Conservation (phyloP, 2,113 vertebrate species). For the Boleophthalmus pectinirostris region DNA sequence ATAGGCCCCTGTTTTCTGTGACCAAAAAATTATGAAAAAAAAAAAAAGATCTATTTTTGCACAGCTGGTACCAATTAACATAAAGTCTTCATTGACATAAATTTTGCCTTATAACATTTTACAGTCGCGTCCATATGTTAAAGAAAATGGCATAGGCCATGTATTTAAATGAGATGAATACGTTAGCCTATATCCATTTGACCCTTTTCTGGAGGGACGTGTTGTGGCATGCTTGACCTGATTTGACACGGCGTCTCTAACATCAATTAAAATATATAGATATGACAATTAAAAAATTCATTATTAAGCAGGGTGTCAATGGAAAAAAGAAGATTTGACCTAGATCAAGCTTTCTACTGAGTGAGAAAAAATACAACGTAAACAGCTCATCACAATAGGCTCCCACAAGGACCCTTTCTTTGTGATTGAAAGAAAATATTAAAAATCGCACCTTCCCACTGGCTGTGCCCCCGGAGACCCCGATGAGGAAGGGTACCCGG, state of each 20-base stretch:
- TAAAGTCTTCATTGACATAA: background rate
- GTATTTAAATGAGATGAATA: background rate
- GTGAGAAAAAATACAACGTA: background rate
- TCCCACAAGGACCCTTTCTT: background rate
- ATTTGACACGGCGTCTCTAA: background rate
- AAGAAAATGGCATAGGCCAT: background rate
- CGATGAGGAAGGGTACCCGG: slow-evolving; percentile 89
- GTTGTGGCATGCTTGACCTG: slow-evolving; percentile 1
- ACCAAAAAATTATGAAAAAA: background rate
- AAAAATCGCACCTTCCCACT: slow-evolving; percentile 87
- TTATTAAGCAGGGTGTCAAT: background rate
- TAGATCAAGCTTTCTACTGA: background rate
- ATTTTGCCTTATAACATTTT: background rate
- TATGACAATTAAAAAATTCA: background rate
- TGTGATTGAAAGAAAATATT: background rate
- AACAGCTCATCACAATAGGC: background rate
- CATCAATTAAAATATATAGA: background rate
- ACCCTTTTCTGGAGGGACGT: background rate
- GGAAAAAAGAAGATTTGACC: background rate
- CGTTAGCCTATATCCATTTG: background rate
- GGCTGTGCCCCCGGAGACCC: slow-evolving; percentile 90
- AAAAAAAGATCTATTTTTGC: background rate
- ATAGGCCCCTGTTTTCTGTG: background rate
- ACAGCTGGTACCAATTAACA: slow-evolving; percentile 34
- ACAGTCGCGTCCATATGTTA: background rate